Conservation (phyloP, 2,113 vertebrate genomes). For the Emydura subglobosa region DNA sequence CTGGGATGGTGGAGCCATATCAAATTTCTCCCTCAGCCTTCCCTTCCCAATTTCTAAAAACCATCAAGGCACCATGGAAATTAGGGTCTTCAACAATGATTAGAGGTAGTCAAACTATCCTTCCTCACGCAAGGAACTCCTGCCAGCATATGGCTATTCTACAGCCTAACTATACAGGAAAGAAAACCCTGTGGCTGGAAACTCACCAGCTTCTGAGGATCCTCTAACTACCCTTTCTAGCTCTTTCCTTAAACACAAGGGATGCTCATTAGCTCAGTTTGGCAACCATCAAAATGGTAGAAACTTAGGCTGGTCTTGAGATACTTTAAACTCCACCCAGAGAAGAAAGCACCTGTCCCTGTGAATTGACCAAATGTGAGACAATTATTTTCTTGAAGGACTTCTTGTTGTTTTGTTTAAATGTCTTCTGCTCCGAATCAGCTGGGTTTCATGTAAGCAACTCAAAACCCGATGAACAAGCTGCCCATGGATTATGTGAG, state of each 20-base stretch:
- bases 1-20: fast-evolving
- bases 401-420: background rate
- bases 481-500: background rate
- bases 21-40: background rate
- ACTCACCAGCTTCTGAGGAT: background rate
- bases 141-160: background rate
- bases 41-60: background rate
- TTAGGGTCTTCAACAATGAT: background rate
- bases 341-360: background rate
- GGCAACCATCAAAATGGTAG: background rate
- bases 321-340: background rate
- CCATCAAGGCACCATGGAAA: background rate
- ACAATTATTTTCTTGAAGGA: background rate
- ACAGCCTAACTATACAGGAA: background rate
- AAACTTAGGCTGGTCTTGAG: background rate
- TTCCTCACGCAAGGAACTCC: background rate
- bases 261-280: background rate
- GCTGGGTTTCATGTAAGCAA: background rate
- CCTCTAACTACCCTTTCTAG: background rate
- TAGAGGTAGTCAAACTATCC: background rate
- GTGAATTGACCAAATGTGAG: background rate
- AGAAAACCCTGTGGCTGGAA: background rate
- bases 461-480: background rate
- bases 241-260: background rate
- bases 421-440: background rate